phyloP scores from a whole-genome alignment of 2,888 invertebrate species.

The Cheiracanthium punctorium region DNA sequence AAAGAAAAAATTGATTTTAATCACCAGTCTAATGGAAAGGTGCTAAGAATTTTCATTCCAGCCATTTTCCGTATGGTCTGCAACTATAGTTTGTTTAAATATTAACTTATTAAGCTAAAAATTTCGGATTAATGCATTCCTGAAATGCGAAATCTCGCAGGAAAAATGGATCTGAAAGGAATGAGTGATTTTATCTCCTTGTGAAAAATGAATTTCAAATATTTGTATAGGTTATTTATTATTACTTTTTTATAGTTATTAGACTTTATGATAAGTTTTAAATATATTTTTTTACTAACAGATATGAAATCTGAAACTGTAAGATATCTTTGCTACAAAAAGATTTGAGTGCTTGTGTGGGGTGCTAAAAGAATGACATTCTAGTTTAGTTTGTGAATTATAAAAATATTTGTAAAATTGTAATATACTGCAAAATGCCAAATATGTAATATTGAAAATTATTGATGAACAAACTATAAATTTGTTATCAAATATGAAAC shows the following conservation, averaged over 20 bases:
- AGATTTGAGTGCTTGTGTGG: not conserved
- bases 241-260: not conserved
- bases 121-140: not conserved
- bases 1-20: not conserved
- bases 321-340: not conserved
- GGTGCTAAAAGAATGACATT: conserved; percentile 13
- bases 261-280: not conserved
- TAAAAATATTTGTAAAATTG: conserved; percentile 50
- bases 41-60: conserved; percentile 39
- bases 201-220: not conserved
- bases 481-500: conserved; percentile 27
- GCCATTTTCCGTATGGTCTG: not conserved
- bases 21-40: conserved; percentile 32
- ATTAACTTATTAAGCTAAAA: not conserved
- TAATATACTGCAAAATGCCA: conserved; percentile 41
- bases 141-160: not conserved
- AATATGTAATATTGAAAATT: conserved; percentile 35
- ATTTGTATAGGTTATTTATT: not conserved
- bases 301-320: not conserved
- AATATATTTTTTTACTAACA: conserved; percentile 1
- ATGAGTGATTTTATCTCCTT: not conserved
- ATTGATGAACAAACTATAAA: conserved; percentile 15
- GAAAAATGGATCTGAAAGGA: not conserved
- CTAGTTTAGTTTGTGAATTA: conserved; percentile 29
- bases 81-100: not conserved